Evolutionary conservation across 1,140 invertebrate genomes (phyloP).

Genomic region (Drosophila watanabei): DNA sequence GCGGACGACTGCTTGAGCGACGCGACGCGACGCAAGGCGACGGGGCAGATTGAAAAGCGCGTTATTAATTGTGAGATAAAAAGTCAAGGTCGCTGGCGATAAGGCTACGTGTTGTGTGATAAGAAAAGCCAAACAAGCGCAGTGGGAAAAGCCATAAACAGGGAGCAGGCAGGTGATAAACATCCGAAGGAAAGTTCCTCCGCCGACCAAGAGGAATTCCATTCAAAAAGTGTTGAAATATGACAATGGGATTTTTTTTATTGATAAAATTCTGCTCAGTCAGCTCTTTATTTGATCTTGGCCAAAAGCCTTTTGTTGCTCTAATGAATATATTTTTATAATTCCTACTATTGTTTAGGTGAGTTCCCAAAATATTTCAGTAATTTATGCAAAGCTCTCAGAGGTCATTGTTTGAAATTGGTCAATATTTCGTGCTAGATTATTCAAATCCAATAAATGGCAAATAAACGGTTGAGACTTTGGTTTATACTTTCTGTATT

Average conservation of each 20-base stretch:
- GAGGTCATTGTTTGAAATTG: slow-evolving; percentile 30
- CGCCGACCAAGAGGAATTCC: slow-evolving; percentile 11
- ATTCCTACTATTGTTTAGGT: slow-evolving; percentile 18
- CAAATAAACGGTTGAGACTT: neutral
- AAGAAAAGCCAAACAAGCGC: slow-evolving; percentile 43
- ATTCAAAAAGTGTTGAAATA: slow-evolving; percentile 34
- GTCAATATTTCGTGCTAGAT: slow-evolving; percentile 21
- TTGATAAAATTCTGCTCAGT: slow-evolving; percentile 27
- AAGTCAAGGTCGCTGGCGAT: slow-evolving; percentile 69
- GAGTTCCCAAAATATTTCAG: slow-evolving; percentile 3
- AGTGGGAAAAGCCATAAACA: slow-evolving; percentile 37
- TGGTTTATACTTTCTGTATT: neutral
- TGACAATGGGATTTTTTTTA: slow-evolving; percentile 1
- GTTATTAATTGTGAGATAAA: slow-evolving; percentile 65
- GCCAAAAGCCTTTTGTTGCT: slow-evolving; percentile 32
- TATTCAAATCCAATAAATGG: slow-evolving; percentile 1
- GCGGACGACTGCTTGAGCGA: slow-evolving; percentile 29
- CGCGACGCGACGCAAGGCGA: slow-evolving; percentile 17
- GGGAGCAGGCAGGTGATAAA: slow-evolving; percentile 1
- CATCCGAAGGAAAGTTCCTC: slow-evolving; percentile 36
- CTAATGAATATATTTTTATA: slow-evolving; percentile 37
- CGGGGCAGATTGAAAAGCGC: slow-evolving; percentile 61
- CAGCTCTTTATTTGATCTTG: slow-evolving; percentile 14
- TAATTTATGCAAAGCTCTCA: slow-evolving; percentile 38
- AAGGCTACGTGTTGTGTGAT: slow-evolving; percentile 48